Base-by-base conservation (phyloP, 2,797 vertebrate species). In the Luscinia luscinia region DNA sequence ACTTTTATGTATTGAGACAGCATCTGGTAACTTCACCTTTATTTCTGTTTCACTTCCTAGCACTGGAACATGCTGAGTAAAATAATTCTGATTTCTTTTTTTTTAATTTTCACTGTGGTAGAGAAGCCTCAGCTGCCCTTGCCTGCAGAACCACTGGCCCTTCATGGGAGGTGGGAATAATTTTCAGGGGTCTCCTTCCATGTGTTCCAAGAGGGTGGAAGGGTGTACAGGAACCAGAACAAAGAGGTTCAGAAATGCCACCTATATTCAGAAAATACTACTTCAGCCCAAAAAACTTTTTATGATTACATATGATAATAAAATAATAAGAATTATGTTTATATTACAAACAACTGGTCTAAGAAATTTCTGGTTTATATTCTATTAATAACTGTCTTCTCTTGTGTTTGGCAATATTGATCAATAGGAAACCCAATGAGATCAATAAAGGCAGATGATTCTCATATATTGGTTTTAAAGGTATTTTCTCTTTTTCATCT, bases 201-300 rank as follows among this genome's bases (percentile, higher is more conserved):
- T 0, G 0, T 10, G 13, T 27, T 9, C 14, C 43, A 27, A 46
- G 59, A 79, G 19, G 2, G 19, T 49, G 11, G 40, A 63, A 77
- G 22, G 22, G 48, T 2, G 1, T 22, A 28, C 12, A 82, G 18
- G 15, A 26, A 51, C 38, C 38, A 51, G 40, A 72, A 21, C 19
- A 81, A 21, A 83, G 77, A 66, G n/a, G 3, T 34, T 73, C 64
- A 87, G 18, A 30, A 93, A 92, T 58, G 17, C 17, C 13, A 16
- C 30, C 36, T 76, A 21, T 13, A 49, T 87, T 49, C 66, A 77
- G 70, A 68, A 26, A 89, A 64, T 12, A 23, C 21, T 34, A 4
- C 28, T 63, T 62, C 0, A 3, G 16, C 0, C 0, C 40, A 48
- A 61, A 62, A 6, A 80, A 15, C 9, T 40, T 46, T 30, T 63